phyloP scores from a whole-genome alignment of 2,888 invertebrate species.

The Orgyia antiqua region DNA sequence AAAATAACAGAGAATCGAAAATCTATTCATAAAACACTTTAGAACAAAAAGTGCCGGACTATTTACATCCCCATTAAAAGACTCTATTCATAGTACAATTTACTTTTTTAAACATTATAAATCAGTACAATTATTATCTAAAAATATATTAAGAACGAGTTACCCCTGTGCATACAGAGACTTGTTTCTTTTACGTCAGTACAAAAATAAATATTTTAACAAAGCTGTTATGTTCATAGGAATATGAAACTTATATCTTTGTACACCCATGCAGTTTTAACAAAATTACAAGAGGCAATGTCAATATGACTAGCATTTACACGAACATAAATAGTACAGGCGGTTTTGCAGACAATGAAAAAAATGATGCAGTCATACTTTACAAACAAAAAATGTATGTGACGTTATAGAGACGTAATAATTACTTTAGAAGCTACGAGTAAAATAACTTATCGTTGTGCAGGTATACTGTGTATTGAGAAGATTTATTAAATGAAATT shows the following conservation, averaged over 20 bases:
- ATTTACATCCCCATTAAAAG: slow-evolving; percentile 14
- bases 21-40: slow-evolving; percentile 10
- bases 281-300: slow-evolving; percentile 7
- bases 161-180: slow-evolving; percentile 20
- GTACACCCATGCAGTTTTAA: neutral
- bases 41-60: slow-evolving; percentile 1
- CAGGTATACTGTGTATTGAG: no score
- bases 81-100: slow-evolving; percentile 14
- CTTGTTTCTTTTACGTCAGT: slow-evolving; percentile 23
- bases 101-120: no score
- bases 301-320: slow-evolving; percentile 19
- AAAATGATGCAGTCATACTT: slow-evolving; percentile 16
- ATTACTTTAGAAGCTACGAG: no score
- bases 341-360: slow-evolving; percentile 11
- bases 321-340: slow-evolving; percentile 17
- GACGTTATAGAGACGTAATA: no score
- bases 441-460: no score
- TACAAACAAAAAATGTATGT: no score
- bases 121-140: slow-evolving; percentile 15
- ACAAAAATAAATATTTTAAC: slow-evolving; percentile 29
- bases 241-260: slow-evolving; percentile 6
- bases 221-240: slow-evolving; percentile 7
- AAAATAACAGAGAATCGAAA: no score
- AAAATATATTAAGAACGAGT: slow-evolving; percentile 21
- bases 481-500: no score